Evolutionary conservation across 2,113 vertebrate genomes (phyloP), one percentile per base, ranked within the genome.

Genomic region (Dasypus novemcinctus): DNA sequence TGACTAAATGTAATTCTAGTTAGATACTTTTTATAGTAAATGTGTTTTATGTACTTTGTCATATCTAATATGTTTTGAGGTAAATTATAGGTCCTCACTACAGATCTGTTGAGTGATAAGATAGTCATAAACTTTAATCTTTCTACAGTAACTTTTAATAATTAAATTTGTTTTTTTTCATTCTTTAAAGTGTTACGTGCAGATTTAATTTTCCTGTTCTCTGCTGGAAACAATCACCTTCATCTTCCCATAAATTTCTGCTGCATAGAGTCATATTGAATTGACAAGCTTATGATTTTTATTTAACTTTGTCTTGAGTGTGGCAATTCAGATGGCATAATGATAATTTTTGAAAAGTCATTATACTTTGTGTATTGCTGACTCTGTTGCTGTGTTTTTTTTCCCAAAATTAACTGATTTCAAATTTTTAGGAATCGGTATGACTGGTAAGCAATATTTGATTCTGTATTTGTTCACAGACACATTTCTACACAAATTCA

Each of bases 341-440:
- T 46, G 36, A 59, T 36, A 61, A 43, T 6, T 36, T 72, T 46
- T 61, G 38, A 90, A 82, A n/a, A 36, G 14, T 61, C 81, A 18
- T 18, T 14, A 36, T 61, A 11, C 9, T 91, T 82, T 52, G 64
- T 82, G 72, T 61, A 21, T 18, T 71, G 29, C 4, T 81, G 38
- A 13, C 15, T n/a, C n/a, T n/a, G n/a, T n/a, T 38, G 38, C 4
- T 15, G 3, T 66, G 0, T 6, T 25, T 25, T 8, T 15, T 5
- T 52, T 1, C 4, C 25, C 36, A 63, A 12, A 63, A 43, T 43
- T 31, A 63, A 8, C 66, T 46, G 29, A 13, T 59, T 38, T 72
- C 4, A 5, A 71, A n/a, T 71, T 71, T 8, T 25, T 61, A 82
- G 17, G 23, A 4, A 80, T n/a, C 11, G 11, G 6, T 21, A 18